A percentile compares a stretch with the other conserved stretches of the same genome.
Evolutionary conservation across 1,140 invertebrate species (phyloP).

Genomic region (Zophobas atratus): DNA sequence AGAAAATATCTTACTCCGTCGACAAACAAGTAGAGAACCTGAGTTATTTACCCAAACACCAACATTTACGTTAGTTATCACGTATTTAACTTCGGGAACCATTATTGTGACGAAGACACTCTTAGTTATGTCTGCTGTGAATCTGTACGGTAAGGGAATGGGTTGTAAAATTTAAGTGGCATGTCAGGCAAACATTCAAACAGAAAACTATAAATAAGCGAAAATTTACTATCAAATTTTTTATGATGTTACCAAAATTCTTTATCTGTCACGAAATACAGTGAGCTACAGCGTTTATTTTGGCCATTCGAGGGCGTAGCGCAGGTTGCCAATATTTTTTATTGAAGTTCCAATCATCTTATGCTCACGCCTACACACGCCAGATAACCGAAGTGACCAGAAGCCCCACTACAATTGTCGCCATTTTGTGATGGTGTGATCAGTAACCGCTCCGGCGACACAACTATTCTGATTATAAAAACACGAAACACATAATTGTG

Average conservation of each 20-base stretch:
- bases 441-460: not conserved
- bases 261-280: slow-evolving; percentile 12
- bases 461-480: not conserved
- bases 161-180: slow-evolving; percentile 29
- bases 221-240: slow-evolving; percentile 21
- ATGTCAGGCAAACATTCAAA: slow-evolving; percentile 25
- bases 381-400: not conserved
- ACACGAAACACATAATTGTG: slow-evolving; percentile 19
- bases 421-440: not conserved
- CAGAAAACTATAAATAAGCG: slow-evolving; percentile 33
- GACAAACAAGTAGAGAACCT: not conserved
- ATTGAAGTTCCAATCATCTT: slow-evolving; percentile 2
- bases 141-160: not conserved
- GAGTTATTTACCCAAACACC: not conserved
- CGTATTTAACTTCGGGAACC: not conserved
- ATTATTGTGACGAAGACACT: slow-evolving; percentile 12
- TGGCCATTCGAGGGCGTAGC: slow-evolving; percentile 14
- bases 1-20: too few species aligned
- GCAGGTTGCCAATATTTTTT: slow-evolving; percentile 20
- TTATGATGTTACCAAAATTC: slow-evolving; percentile 22
- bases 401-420: too few species aligned
- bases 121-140: not conserved
- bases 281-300: slow-evolving; percentile 5
- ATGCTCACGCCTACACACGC: not conserved
- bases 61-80: not conserved